Evolutionary conservation across 2,113 vertebrate species (phyloP).

Genomic region (Acrocephalus kingi): DNA sequence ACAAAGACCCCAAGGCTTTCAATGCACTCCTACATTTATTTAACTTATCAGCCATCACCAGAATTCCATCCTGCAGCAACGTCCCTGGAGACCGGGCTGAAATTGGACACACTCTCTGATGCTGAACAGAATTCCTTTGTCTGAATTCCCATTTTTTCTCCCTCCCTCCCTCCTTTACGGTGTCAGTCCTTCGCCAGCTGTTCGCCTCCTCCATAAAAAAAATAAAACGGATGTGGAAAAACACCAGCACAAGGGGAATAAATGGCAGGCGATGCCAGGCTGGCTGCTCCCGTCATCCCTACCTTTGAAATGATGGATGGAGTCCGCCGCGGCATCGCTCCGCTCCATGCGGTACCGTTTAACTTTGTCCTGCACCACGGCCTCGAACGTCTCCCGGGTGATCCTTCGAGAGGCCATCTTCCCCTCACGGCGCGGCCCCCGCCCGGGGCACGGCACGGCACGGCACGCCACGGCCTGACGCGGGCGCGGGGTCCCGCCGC

Average conservation of each 20-base stretch:
- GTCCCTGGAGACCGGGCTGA: background rate
- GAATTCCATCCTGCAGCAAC: background rate
- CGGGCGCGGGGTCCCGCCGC: background rate
- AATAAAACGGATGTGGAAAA: background rate
- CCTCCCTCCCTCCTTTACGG: background rate
- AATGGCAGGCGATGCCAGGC: background rate
- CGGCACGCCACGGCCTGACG: background rate
- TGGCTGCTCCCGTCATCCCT: background rate
- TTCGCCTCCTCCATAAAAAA: background rate
- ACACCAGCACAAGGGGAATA: background rate
- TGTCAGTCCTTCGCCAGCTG: background rate
- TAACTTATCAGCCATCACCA: background rate
- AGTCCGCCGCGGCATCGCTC: slow-evolving; percentile 33
- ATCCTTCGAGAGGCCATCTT: slow-evolving; percentile 75
- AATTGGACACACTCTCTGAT: background rate
- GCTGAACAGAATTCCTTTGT: slow-evolving; percentile 34
- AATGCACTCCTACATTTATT: background rate
- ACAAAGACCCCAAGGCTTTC: background rate
- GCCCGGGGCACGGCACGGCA: background rate
- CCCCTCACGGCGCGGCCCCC: background rate
- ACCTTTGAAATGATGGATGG: slow-evolving; percentile 70
- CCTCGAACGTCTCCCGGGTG: slow-evolving; percentile 70
- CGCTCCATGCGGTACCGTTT: slow-evolving; percentile 67
- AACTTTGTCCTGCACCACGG: slow-evolving; percentile 73
- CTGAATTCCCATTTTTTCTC: background rate